These are phyloP conservation scores for Diarsia rubi DNA, from an alignment of 2,888 invertebrate species.

Conservation along the genomic window DNA sequence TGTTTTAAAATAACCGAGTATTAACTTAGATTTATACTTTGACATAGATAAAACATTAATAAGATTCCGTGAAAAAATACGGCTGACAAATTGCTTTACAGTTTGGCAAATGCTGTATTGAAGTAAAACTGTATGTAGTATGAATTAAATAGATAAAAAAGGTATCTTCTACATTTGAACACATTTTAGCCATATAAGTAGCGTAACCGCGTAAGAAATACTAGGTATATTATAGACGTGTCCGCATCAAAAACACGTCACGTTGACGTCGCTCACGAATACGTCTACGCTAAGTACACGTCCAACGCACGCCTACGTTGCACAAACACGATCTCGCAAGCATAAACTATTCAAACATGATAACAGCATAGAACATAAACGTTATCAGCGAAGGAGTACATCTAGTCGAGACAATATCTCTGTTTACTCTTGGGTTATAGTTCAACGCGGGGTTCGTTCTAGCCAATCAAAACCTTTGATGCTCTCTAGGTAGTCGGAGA, in stretches of 20 bases:
- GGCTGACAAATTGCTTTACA: too few relatives aligned
- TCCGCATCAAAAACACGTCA: neutral
- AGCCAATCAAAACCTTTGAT: constrained; percentile 57
- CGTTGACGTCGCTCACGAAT: neutral
- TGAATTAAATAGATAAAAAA: too few relatives aligned
- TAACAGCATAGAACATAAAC: constrained; percentile 33
- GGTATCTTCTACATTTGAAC: too few relatives aligned
- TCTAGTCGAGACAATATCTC: constrained; percentile 43
- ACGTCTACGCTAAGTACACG: neutral
- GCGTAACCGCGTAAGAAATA: neutral
- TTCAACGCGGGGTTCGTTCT: constrained; percentile 51
- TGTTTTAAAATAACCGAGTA: too few relatives aligned
- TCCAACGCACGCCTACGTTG: neutral
- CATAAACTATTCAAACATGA: constrained; percentile 18
- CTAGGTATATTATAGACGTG: too few relatives aligned
- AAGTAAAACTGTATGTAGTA: too few relatives aligned
- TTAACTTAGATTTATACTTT: too few relatives aligned
- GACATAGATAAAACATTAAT: too few relatives aligned
- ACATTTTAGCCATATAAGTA: too few relatives aligned
- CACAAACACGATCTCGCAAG: neutral
- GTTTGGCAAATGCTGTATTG: too few relatives aligned
- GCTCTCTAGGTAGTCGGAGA: constrained; percentile 51
- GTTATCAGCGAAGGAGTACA: constrained; percentile 27
- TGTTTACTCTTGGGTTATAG: constrained; percentile 58
- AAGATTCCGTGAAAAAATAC: too few relatives aligned